Conservation (phyloP, 2,113 vertebrate species). For the Erpornis zantholeuca region DNA sequence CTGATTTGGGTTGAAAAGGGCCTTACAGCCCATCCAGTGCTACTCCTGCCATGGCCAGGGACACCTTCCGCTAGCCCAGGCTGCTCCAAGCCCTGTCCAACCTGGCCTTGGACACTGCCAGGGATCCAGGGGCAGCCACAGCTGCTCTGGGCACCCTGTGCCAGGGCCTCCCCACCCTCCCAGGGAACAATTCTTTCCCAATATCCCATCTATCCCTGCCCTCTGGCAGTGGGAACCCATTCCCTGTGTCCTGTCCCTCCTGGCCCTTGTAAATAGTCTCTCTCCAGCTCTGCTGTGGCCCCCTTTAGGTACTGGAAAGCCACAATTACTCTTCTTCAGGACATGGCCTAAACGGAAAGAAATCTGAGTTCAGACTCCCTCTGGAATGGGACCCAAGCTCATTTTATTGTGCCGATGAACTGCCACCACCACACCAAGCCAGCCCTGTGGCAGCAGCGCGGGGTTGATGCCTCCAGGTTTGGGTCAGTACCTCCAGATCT, state of each 20-base stretch:
- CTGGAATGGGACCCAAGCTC: rapidly evolving
- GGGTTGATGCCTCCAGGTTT: background rate
- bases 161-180: background rate
- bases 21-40: background rate
- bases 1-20: background rate
- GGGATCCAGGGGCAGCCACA: background rate
- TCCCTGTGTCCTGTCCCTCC: background rate
- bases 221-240: background rate
- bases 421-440: background rate
- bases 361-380: background rate
- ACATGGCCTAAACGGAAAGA: background rate
- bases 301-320: too few species aligned
- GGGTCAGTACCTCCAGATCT: background rate
- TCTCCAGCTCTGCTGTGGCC: rapidly evolving
- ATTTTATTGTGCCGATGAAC: background rate
- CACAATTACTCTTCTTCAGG: background rate
- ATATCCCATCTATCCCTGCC: background rate
- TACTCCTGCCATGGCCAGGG: background rate
- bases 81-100: rapidly evolving
- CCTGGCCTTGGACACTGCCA: background rate
- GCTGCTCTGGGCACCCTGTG: background rate
- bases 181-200: background rate
- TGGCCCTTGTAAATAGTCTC: background rate
- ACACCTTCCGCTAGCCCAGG: background rate
- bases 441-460: background rate